Evolutionary conservation across 2,113 vertebrate species (phyloP).

Genomic region (Leuciscus idus): DNA sequence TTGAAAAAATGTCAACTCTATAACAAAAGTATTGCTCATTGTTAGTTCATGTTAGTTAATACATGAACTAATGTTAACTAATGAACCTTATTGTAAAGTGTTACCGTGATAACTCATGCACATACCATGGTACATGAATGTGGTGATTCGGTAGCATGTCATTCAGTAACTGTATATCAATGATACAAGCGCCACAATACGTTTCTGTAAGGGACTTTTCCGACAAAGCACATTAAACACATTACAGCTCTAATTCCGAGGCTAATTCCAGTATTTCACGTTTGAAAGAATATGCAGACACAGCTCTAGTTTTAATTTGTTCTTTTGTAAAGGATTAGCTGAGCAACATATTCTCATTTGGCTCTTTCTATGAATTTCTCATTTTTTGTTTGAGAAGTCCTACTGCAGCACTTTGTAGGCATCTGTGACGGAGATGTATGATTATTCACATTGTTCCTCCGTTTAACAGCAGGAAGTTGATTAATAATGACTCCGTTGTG

Average conservation of each 20-base stretch:
- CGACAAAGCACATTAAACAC: neutral
- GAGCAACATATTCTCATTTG: slow-evolving; percentile 15
- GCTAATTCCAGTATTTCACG: slow-evolving; percentile 16
- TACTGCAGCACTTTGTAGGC: slow-evolving; percentile 23
- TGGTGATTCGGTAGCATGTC: too few relatives aligned
- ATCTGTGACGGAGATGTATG: slow-evolving; percentile 45
- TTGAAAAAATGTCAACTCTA: too few relatives aligned
- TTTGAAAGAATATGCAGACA: neutral
- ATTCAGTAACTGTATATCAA: too few relatives aligned
- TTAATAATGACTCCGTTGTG: slow-evolving; percentile 57
- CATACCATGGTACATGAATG: too few relatives aligned
- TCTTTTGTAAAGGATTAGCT: slow-evolving; percentile 31
- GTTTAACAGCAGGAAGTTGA: slow-evolving; percentile 53
- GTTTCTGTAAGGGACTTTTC: too few relatives aligned
- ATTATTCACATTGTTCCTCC: slow-evolving; percentile 52
- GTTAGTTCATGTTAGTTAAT: too few relatives aligned
- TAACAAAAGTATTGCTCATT: too few relatives aligned
- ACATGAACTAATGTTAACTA: too few relatives aligned
- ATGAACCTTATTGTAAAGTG: too few relatives aligned
- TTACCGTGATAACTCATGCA: too few relatives aligned
- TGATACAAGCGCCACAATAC: too few relatives aligned
- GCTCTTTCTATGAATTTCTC: neutral
- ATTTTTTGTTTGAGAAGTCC: slow-evolving; percentile 35
- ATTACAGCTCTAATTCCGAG: neutral
- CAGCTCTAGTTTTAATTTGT: slow-evolving; percentile 23